phyloP scores from a whole-genome alignment of 2,113 vertebrate genomes.

The Cichladusa arquata region DNA sequence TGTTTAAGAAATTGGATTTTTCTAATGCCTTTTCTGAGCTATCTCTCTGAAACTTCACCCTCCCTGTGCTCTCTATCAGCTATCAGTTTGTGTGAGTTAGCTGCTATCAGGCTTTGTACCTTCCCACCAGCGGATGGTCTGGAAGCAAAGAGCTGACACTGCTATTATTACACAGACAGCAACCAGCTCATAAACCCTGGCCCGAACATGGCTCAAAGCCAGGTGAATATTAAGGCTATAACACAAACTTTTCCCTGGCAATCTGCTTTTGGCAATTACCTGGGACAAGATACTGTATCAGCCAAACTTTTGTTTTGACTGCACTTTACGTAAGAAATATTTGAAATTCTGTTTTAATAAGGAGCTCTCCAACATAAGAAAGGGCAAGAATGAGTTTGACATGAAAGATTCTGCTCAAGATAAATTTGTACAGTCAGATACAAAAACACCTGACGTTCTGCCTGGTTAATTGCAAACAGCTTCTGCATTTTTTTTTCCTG shows the following conservation, averaged over 20 bases:
- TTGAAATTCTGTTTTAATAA: background rate
- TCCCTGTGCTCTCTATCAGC: background rate
- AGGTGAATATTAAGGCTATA: background rate
- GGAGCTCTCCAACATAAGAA: background rate
- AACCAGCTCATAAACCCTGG: background rate
- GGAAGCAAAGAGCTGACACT: background rate
- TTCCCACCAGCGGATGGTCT: background rate
- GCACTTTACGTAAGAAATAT: background rate
- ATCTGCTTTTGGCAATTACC: background rate
- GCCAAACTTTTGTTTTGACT: background rate
- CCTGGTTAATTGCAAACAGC: background rate
- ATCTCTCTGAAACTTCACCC: background rate
- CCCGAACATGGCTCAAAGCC: background rate
- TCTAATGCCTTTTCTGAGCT: background rate
- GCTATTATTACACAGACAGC: background rate
- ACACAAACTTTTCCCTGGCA: background rate
- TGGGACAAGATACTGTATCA: background rate
- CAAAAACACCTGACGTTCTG: background rate
- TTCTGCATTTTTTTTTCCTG: background rate
- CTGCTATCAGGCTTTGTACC: background rate
- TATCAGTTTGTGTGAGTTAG: background rate
- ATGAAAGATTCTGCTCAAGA: background rate
- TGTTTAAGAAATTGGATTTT: background rate
- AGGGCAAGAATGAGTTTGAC: background rate
- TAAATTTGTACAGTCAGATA: background rate